Conservation (phyloP, 1,140 invertebrate species). For the Drosophila athabasca region DNA sequence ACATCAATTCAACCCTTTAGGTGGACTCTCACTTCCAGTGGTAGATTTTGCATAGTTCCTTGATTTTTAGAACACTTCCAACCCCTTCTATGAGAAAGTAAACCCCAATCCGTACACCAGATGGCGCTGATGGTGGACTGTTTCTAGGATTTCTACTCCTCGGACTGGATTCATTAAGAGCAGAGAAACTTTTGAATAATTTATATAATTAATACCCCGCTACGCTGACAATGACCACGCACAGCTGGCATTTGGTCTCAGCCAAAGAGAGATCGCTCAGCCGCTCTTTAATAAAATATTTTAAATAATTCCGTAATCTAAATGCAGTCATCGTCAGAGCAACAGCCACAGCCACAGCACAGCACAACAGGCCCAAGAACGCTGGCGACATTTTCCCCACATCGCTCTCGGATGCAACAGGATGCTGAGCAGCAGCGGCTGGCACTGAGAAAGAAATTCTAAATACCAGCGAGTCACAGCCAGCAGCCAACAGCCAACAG, state of each 20-base stretch:
- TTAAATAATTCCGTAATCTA: conserved; percentile 82
- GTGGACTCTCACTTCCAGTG: conserved; percentile 45
- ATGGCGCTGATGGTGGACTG: conserved; percentile 54
- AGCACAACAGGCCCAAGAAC: conserved; percentile 18
- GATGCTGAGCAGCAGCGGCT: conserved; percentile 34
- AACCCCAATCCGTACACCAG: conserved; percentile 38
- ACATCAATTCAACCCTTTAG: conserved; percentile 59
- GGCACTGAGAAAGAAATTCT: conserved; percentile 73
- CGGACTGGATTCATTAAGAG: conserved; percentile 42
- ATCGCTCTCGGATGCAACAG: conserved; percentile 28
- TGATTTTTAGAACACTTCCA: conserved; percentile 71
- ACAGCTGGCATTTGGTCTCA: conserved; percentile 65
- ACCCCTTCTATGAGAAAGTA: conserved; percentile 45
- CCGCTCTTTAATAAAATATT: conserved; percentile 78
- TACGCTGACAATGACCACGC: conserved; percentile 45
- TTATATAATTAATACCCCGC: conserved; percentile 79
- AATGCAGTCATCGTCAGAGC: conserved; percentile 76
- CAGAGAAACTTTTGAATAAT: conserved; percentile 69
- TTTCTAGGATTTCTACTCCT: conserved; percentile 46
- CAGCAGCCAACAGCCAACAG: neutral
- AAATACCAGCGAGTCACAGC: conserved; percentile 71
- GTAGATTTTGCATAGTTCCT: conserved; percentile 46
- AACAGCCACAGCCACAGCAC: conserved; percentile 4
- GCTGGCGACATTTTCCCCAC: conserved; percentile 47
- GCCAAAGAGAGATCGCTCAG: conserved; percentile 34